Base-by-base conservation (phyloP, 2,797 vertebrate genomes). In the Sciurus carolinensis region DNA sequence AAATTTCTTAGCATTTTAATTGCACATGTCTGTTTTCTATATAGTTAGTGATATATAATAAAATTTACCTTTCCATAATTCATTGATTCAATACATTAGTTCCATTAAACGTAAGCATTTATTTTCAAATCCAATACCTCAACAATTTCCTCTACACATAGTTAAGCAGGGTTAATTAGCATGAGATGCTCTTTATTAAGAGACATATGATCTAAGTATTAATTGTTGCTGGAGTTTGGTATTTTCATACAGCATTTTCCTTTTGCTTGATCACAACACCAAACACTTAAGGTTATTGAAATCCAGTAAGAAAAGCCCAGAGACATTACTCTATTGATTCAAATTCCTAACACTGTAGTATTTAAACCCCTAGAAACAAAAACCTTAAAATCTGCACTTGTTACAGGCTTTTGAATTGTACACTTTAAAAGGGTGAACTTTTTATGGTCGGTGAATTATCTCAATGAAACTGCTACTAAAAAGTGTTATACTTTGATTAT, bases 21-120 rank as follows among this genome's bases (percentile, higher is more conserved):
- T 98, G 98, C 98, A 98, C 5, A 92, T 92, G 96, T 98, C 96
- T 97, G 98, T 97, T 98, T 98, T 98, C 98, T 98, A 98, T 95
- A 98, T 98, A 98, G 98, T 98, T 98, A 98, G 94, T 98, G 91
- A 96, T 97, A 97, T 98, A 97, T 96, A 87, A 97, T 97, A 98
- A 96, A 98, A 93, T 98, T 98, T 98, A 97, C 72, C 93, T 96
- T 98, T 96, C 92, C 97, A 95, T 98, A 98, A 98, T 98, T 98
- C 95, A 98, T 96, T 97, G 94, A 97, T 98, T 98, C 81, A 98
- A 96, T 98, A 98, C 94, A 98, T 98, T 97, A 98, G 96, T 98
- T 98, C 94, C 98, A 96, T 98, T 98, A 98, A 98, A 98, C 96
- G 71, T 97, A 98, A 98, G 98, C 98, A 98, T 94, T 98, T 97